phyloP scores from a whole-genome alignment of 2,888 invertebrate genomes.

The Pristionchus exspectatus region DNA sequence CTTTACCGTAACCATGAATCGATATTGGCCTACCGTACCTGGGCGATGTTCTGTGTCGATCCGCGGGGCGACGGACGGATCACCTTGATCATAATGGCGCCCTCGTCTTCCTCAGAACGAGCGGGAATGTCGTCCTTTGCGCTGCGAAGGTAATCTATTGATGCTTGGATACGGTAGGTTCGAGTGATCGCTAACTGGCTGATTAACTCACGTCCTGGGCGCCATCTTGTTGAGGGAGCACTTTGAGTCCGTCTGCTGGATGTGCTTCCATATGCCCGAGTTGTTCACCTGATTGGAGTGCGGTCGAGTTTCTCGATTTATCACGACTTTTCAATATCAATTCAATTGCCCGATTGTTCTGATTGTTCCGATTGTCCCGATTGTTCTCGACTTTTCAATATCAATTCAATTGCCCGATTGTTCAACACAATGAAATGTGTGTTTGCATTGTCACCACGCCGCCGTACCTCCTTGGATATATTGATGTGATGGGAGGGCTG shows the following conservation, averaged over 20 bases:
- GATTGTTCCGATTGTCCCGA: too few relatives aligned
- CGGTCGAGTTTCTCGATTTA: too few relatives aligned
- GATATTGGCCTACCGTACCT: background rate
- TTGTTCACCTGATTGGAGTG: slow-evolving; percentile 80
- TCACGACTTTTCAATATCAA: too few relatives aligned
- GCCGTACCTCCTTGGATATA: slow-evolving; percentile 90
- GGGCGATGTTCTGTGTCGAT: slow-evolving; percentile 63
- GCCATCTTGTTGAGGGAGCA: slow-evolving; percentile 66
- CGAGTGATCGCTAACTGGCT: background rate
- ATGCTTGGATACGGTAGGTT: background rate
- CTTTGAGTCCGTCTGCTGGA: slow-evolving; percentile 73
- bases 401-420: too few relatives aligned
- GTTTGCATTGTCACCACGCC: too few relatives aligned
- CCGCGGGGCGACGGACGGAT: slow-evolving; percentile 73
- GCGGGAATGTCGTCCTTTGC: slow-evolving; percentile 62
- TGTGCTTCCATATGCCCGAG: slow-evolving; percentile 88
- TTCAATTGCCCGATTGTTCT: too few relatives aligned
- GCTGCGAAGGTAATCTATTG: slow-evolving; percentile 25
- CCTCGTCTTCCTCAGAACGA: slow-evolving; percentile 72
- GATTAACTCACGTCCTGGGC: slow-evolving; percentile 44
- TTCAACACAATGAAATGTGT: too few relatives aligned
- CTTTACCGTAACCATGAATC: too few relatives aligned
- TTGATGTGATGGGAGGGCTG: slow-evolving; percentile 84
- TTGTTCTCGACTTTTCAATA: too few relatives aligned
- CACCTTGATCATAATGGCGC: slow-evolving; percentile 77